These are phyloP conservation scores for Dermatemys mawii DNA, from an alignment of 2,113 vertebrate species.

Conservation along the genomic window DNA sequence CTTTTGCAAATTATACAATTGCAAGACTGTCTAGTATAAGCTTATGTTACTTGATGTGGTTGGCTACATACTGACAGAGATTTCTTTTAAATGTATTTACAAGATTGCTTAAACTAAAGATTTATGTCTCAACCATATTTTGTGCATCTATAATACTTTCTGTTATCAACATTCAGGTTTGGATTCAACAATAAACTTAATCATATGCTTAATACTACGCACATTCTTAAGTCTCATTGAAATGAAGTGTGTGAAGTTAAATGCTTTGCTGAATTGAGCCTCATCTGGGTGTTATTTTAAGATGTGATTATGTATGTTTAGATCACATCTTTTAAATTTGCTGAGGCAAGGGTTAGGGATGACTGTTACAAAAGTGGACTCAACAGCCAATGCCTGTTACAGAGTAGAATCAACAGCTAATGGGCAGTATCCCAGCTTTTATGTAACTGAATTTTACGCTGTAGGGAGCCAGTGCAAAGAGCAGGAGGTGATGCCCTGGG, in stretches of 20 bases:
- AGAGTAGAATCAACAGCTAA: not conserved
- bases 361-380: accelerated
- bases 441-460: not conserved
- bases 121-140: accelerated
- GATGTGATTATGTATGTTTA: accelerated
- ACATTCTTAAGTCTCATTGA: not conserved
- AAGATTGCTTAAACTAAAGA: not conserved
- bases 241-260: not conserved
- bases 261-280: not conserved
- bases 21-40: not conserved
- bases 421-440: not conserved
- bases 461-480: not conserved
- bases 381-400: not conserved
- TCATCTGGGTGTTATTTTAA: not conserved
- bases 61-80: not conserved
- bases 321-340: not conserved
- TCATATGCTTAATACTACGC: accelerated
- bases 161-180: not conserved
- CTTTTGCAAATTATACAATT: not conserved
- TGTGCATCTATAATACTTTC: not conserved
- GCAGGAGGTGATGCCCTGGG: not conserved
- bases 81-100: not conserved
- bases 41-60: not conserved
- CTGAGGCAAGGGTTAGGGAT: not conserved
- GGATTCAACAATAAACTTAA: not conserved